These are phyloP conservation scores for Echinarachnius parma DNA, from an alignment of 53 echinoderm and acorn worm genomes.

Conservation along the genomic window DNA sequence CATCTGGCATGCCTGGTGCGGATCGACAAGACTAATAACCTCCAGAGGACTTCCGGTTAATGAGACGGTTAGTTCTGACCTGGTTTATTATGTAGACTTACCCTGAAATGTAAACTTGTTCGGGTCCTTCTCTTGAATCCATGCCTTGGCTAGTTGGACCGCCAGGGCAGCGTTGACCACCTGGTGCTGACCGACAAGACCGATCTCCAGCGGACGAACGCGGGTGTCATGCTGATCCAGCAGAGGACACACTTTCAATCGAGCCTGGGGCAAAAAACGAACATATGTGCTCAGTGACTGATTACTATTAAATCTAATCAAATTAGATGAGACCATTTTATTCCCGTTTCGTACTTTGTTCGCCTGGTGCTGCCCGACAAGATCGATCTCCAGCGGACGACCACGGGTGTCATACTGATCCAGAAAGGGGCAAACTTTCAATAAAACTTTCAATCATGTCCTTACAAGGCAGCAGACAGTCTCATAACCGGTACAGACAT, in stretches of 20 bases:
- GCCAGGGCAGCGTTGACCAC: constrained; percentile 47
- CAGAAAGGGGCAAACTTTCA: not conserved
- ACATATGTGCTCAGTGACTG: too few species aligned
- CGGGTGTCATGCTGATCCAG: not conserved
- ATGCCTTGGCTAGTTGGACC: constrained; percentile 41
- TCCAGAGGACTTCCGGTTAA: too few species aligned
- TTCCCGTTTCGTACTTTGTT: too few species aligned
- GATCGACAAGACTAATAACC: too few species aligned
- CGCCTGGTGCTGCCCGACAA: not conserved
- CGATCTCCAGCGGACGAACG: not conserved
- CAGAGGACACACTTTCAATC: not conserved
- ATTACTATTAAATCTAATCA: too few species aligned
- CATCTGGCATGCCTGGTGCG: too few species aligned
- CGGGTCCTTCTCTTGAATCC: constrained; percentile 36
- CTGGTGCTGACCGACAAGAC: constrained; percentile 29
- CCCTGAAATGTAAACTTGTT: not conserved
- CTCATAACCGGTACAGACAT: too few species aligned
- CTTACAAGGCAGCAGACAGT: too few species aligned
- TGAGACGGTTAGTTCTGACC: too few species aligned
- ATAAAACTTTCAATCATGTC: too few species aligned
- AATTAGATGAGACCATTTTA: too few species aligned
- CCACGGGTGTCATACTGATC: not conserved
- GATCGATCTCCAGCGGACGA: not conserved
- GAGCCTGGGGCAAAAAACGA: not conserved
- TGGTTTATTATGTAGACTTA: too few species aligned